Conservation (phyloP, 2,797 vertebrate species). For the Coilia nasus region DNA sequence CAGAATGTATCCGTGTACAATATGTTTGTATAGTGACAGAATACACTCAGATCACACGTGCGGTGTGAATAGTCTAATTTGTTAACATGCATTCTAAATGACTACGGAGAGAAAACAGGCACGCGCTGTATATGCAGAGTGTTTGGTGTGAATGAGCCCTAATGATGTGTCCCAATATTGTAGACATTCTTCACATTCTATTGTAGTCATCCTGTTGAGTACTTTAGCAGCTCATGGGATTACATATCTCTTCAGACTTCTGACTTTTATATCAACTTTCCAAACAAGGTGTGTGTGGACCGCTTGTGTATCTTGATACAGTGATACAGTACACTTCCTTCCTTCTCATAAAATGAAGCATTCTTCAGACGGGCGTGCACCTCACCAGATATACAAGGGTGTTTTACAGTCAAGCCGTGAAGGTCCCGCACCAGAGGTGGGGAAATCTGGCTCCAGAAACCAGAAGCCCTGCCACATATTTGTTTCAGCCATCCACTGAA, state of each 20-base stretch:
- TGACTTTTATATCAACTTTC: background rate
- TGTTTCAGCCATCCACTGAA: no score
- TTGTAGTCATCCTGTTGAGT: slow-evolving; percentile 22
- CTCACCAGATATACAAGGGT: background rate
- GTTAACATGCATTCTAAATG: no score
- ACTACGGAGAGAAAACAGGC: no score
- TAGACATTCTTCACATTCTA: slow-evolving; percentile 68
- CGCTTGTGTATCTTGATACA: background rate
- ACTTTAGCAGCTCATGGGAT: background rate
- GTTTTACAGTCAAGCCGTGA: background rate
- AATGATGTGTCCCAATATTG: slow-evolving; percentile 48
- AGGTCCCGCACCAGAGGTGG: background rate
- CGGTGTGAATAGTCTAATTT: no score
- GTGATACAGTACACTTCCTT: background rate
- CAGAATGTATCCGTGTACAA: no score
- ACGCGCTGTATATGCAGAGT: no score
- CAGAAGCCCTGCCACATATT: no score
- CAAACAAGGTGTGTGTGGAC: background rate
- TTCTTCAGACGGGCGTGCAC: background rate
- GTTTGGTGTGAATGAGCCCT: background rate
- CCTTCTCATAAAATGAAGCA: slow-evolving; percentile 2
- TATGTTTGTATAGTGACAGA: no score
- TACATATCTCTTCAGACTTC: background rate
- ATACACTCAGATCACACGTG: no score
- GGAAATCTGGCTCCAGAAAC: no score